Evolutionary conservation across 2,797 vertebrate species (phyloP).

Genomic region (Austrolebias charrua): DNA sequence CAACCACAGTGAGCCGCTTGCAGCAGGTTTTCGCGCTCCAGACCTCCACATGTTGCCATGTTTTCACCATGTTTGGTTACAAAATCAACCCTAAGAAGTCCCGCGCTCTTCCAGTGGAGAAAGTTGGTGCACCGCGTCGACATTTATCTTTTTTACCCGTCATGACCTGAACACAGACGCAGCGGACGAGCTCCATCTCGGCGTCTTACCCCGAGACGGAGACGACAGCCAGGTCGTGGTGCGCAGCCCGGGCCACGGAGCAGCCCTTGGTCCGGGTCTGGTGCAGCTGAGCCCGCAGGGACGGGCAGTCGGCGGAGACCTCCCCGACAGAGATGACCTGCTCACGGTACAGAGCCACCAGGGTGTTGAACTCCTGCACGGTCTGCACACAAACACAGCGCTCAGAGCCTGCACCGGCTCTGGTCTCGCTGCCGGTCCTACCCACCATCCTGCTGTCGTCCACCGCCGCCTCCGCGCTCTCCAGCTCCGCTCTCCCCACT

Average conservation of each 20-base stretch:
- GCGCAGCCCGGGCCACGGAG: constrained; percentile 89
- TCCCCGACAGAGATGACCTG: constrained; percentile 97
- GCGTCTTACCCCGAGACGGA: constrained; percentile 81
- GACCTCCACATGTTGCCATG: too few relatives aligned
- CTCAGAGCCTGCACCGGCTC: too few relatives aligned
- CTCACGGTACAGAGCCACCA: constrained; percentile 94
- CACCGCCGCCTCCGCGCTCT: constrained; percentile 86
- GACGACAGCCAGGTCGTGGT: constrained; percentile 91
- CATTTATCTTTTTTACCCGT: too few relatives aligned
- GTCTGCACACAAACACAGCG: constrained; percentile 72
- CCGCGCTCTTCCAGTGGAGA: too few relatives aligned
- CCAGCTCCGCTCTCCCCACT: constrained; percentile 82
- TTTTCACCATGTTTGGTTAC: too few relatives aligned
- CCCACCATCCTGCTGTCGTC: constrained; percentile 94
- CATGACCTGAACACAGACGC: too few relatives aligned
- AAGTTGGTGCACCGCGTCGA: too few relatives aligned
- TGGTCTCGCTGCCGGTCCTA: background rate
- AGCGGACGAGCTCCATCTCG: too few relatives aligned
- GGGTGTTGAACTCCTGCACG: constrained; percentile 97
- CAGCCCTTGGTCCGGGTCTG: constrained; percentile 91
- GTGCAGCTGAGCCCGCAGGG: constrained; percentile 90
- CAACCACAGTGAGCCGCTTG: too few relatives aligned
- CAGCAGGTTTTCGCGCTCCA: too few relatives aligned
- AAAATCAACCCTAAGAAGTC: too few relatives aligned
- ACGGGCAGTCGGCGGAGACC: constrained; percentile 86